Evolutionary conservation across 2,888 invertebrate species (phyloP).

Genomic region (Lamproptera curius): DNA sequence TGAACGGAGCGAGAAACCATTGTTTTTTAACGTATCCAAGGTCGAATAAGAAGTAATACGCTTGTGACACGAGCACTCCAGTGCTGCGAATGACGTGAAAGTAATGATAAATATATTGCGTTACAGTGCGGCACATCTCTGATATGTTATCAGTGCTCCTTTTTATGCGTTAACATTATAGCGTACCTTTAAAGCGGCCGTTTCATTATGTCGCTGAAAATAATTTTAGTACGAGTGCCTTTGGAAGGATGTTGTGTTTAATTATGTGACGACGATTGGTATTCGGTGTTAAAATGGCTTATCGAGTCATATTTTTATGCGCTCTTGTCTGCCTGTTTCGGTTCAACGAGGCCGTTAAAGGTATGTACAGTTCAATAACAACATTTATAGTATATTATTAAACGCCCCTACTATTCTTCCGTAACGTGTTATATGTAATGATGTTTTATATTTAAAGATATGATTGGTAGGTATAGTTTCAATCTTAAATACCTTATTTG

Average conservation of each 20-base stretch:
- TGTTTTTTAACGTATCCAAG: slow-evolving; percentile 29
- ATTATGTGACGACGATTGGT: slow-evolving; percentile 24
- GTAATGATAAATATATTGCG: slow-evolving; percentile 34
- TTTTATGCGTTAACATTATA: slow-evolving; percentile 45
- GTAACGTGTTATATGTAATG: too few relatives aligned
- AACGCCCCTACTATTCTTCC: too few relatives aligned
- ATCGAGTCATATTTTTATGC: slow-evolving; percentile 38
- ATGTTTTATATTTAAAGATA: too few relatives aligned
- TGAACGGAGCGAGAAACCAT: slow-evolving; percentile 9
- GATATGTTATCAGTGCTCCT: slow-evolving; percentile 56
- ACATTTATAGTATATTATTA: not conserved
- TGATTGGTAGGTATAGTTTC: too few relatives aligned
- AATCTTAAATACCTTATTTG: too few relatives aligned
- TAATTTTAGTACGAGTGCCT: slow-evolving; percentile 28
- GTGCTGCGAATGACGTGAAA: slow-evolving; percentile 39
- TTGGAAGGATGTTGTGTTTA: slow-evolving; percentile 20
- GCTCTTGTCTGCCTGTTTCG: slow-evolving; percentile 43
- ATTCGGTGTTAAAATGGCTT: slow-evolving; percentile 38
- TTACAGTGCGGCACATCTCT: slow-evolving; percentile 46
- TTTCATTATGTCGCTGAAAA: slow-evolving; percentile 18
- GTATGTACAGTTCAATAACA: slow-evolving; percentile 24
- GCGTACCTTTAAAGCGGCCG: slow-evolving; percentile 28
- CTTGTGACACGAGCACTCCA: slow-evolving; percentile 29
- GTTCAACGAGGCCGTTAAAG: slow-evolving; percentile 32
- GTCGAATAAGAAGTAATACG: slow-evolving; percentile 40